Conservation (phyloP, 2,888 invertebrate species). For the Dasypolia templi region DNA sequence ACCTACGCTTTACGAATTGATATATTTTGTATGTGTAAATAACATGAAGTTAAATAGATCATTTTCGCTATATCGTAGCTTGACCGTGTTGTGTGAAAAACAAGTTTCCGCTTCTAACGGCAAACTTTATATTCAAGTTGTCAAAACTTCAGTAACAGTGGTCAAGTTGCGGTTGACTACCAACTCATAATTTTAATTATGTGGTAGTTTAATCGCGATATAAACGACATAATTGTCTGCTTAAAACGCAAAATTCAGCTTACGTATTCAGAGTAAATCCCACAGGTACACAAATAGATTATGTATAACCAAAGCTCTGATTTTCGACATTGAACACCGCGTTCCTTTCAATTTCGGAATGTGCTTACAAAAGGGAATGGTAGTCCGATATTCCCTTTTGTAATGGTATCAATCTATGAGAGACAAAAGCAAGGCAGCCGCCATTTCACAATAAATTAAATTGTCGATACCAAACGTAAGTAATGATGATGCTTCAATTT, state of each 20-base stretch:
- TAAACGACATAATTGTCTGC: slow-evolving; percentile 29
- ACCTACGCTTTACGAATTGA: slow-evolving; percentile 37
- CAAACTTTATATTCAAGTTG: slow-evolving; percentile 45
- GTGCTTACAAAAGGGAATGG: slow-evolving; percentile 68
- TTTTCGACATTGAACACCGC: slow-evolving; percentile 62
- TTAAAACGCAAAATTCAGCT: slow-evolving; percentile 36
- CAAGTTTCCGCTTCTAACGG: slow-evolving; percentile 15
- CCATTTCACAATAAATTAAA: slow-evolving; percentile 66
- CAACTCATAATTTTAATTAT: slow-evolving; percentile 35
- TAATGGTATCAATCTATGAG: slow-evolving; percentile 65
- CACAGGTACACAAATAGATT: slow-evolving; percentile 56
- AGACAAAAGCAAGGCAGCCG: slow-evolving; percentile 63
- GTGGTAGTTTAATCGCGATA: slow-evolving; percentile 16
- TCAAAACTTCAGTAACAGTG: slow-evolving; percentile 53
- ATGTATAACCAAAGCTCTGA: slow-evolving; percentile 59
- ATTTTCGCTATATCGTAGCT: slow-evolving; percentile 8
- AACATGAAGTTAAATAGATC: not conserved
- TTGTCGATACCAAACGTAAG: slow-evolving; percentile 58
- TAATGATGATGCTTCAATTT: slow-evolving; percentile 50
- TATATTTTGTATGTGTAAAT: slow-evolving; percentile 25
- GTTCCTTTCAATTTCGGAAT: slow-evolving; percentile 67
- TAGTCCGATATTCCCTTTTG: slow-evolving; percentile 64
- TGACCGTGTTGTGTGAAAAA: slow-evolving; percentile 2
- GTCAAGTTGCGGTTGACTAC: slow-evolving; percentile 26
- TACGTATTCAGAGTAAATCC: slow-evolving; percentile 39